phyloP scores from a whole-genome alignment of 1,140 invertebrate species.

The Bombus difficillimus region DNA sequence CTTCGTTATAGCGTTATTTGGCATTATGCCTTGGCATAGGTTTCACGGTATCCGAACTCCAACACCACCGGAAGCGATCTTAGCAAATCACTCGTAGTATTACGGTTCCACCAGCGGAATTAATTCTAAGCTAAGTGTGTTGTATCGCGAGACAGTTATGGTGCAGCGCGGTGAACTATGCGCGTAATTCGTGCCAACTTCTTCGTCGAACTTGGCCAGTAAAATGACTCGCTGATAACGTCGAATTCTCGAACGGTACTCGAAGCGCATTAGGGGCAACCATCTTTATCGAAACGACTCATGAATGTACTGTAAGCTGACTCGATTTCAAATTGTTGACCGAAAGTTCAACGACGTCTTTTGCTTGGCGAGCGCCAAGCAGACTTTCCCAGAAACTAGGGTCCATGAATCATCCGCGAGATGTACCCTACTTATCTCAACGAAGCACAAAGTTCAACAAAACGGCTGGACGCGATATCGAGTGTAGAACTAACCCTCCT shows the following conservation, averaged over 20 bases:
- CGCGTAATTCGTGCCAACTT: background rate
- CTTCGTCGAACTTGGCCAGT: background rate
- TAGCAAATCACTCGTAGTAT: constrained; percentile 1
- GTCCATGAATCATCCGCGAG: background rate
- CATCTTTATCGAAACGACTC: background rate
- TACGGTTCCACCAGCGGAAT: background rate
- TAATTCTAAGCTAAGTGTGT: constrained; percentile 2
- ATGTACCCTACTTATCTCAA: background rate
- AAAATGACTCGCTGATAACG: background rate
- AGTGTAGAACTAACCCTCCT: background rate
- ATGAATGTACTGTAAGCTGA: background rate
- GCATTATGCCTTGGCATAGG: constrained; percentile 13
- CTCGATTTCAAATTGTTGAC: constrained; percentile 2
- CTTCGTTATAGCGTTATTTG: constrained; percentile 6
- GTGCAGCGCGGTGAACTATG: background rate
- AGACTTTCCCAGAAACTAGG: background rate
- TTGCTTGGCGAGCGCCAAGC: background rate
- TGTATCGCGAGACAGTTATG: constrained; percentile 16
- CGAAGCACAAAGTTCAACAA: background rate
- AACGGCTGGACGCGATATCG: background rate
- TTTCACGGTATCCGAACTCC: background rate
- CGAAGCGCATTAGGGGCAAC: background rate
- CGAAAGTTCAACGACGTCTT: background rate
- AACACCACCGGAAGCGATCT: background rate
- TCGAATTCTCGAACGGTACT: background rate